Percentiles rank a stretch among this genome's conserved stretches.
Evolutionary conservation across 1,140 invertebrate genomes (phyloP).

Genomic region (Drosophila ohnishii): DNA sequence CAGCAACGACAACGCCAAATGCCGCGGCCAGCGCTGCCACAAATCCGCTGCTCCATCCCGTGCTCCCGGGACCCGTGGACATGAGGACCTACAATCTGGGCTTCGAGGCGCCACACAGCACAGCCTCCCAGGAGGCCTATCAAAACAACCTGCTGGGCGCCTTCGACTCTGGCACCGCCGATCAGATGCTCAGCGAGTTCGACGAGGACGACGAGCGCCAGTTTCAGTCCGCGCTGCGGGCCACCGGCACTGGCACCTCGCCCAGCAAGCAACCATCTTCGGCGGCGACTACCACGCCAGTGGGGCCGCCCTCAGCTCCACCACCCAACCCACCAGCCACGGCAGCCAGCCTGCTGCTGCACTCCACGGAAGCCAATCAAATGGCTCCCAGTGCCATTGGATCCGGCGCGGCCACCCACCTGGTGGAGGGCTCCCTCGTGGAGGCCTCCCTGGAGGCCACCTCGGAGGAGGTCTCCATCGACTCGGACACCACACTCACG

Average conservation of each 20-base stretch:
- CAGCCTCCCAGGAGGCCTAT: constrained; percentile 84
- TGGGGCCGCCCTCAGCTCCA: background rate
- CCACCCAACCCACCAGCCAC: constrained; percentile 1
- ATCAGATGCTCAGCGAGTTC: constrained; percentile 87
- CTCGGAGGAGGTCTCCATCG: constrained; percentile 83
- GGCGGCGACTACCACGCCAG: background rate
- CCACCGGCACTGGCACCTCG: constrained; percentile 83
- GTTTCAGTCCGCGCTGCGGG: constrained; percentile 87
- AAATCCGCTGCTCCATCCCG: constrained; percentile 83
- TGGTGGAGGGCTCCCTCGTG: constrained; percentile 49
- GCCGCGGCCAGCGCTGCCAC: background rate
- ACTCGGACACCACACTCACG: constrained; percentile 83
- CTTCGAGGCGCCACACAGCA: constrained; percentile 85
- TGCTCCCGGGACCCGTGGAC: constrained; percentile 92
- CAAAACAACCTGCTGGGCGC: constrained; percentile 87
- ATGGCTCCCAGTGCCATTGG: constrained; percentile 44
- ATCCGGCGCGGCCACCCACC: constrained; percentile 24
- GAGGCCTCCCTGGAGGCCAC: constrained; percentile 77
- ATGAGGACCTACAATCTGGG: constrained; percentile 91
- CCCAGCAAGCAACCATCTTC: constrained; percentile 40
- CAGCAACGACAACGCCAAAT: constrained; percentile 22
- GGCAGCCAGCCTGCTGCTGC: constrained; percentile 31
- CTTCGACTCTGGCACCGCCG: constrained; percentile 86
- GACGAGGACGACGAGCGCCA: constrained; percentile 92
- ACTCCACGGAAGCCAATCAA: constrained; percentile 65